Base-by-base conservation (phyloP, 2,113 vertebrate species). In the Mormoops blainvillei region DNA sequence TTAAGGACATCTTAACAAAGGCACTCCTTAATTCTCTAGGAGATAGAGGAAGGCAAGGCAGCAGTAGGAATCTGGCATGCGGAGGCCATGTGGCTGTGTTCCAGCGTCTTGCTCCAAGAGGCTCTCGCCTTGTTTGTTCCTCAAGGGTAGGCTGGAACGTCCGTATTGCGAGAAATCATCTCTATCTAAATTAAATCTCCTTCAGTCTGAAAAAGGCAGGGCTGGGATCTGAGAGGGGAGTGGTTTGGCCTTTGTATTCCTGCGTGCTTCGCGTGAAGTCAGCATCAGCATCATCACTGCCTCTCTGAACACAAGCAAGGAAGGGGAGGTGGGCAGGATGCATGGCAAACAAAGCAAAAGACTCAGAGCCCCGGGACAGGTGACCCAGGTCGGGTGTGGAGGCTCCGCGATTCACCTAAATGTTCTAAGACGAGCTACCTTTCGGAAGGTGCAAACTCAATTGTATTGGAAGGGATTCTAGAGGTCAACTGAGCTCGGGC, bases 171-270 rank as follows among this genome's bases (percentile, higher is more conserved):
- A 81, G 91, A 85, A 94, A 86, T 70, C 71, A 82, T 87, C 88
- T 95, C 67, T 87, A 97, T 98, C 97, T 98, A 97, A 98, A 97
- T 97, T 95, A 98, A 98, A 98, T 98, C 96, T 97, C 71, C 61
- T 80, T 61, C 36, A 22, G 85, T 77, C 91, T 96, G 84, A 43
- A 89, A 96, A 88, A 91, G 54, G 54, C 94, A 77, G 45, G 91
- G 36, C 89, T 78, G 28, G 58, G 41, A 16, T 88, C 77, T 70
- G 82, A 15, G 16, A 67, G 22, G 88, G 94, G 71, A 96, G 82
- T 54, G 54, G 84, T 68, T 77, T 54, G 45, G 92, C 81, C 77
- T 96, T 81, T 85, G 77, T 91, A 2, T 81, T 92, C 31, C 22
- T 48, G 4, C 6, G 7, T 87, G 94, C 88, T 77, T 94, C 3